Conservation (phyloP, 2,797 vertebrate genomes). For the Ptychobarbus kaznakovi region DNA sequence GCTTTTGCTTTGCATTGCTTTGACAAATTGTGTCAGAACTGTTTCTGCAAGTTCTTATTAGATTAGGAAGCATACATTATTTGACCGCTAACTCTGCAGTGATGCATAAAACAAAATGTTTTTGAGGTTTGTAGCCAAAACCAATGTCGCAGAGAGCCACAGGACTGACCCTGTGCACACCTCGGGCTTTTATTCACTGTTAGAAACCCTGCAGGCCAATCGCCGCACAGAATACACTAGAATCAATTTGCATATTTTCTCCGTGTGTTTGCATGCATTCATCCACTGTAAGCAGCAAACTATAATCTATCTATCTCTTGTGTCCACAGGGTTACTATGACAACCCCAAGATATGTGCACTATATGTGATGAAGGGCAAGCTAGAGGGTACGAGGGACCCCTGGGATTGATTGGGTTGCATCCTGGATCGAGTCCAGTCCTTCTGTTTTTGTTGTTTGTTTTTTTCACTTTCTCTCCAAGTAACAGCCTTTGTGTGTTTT, state of each 20-base stretch:
- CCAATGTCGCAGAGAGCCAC: background rate
- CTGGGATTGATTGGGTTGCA: background rate
- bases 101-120: background rate
- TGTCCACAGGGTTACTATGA: conserved; percentile 95
- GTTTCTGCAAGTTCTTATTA: background rate
- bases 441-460: background rate
- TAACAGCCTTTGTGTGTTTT: background rate
- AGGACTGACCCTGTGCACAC: background rate
- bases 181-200: conserved; percentile 10
- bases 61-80: background rate
- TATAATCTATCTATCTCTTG: conserved; percentile 46
- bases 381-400: conserved; percentile 84
- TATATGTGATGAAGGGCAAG: conserved; percentile 96
- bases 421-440: background rate
- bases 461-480: background rate
- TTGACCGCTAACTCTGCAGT: background rate
- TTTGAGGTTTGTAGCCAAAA: background rate
- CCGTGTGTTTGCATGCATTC: conserved; percentile 28
- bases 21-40: background rate
- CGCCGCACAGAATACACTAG: background rate
- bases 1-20: background rate
- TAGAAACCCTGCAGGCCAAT: background rate
- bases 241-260: conserved; percentile 43
- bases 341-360: conserved; percentile 97
- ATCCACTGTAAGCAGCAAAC: background rate